Percentiles rank a stretch among this genome's conserved stretches.
These are phyloP conservation scores for Ammodytes dubius DNA, from an alignment of 2,113 vertebrate genomes.

Conservation along the genomic window DNA sequence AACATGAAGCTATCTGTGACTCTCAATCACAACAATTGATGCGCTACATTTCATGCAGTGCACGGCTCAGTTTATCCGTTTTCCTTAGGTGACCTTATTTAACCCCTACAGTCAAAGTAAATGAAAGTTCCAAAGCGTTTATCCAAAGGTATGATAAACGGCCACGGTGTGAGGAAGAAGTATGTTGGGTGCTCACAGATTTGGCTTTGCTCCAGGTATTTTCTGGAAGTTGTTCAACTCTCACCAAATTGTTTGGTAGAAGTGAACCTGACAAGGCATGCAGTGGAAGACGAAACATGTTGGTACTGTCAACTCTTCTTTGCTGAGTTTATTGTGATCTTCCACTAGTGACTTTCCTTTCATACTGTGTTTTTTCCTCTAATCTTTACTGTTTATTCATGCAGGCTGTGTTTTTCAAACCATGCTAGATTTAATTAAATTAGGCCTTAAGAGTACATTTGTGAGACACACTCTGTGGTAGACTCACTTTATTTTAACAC, in stretches of 20 bases:
- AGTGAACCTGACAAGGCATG: background rate
- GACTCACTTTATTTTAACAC: background rate
- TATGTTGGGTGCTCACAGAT: background rate
- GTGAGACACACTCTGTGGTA: background rate
- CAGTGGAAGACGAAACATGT: background rate
- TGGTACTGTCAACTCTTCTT: constrained; percentile 9
- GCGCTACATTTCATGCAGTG: background rate
- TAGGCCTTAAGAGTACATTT: background rate
- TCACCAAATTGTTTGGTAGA: background rate
- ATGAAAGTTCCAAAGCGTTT: background rate
- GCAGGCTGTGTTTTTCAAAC: background rate
- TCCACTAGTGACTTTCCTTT: background rate
- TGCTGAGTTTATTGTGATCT: background rate
- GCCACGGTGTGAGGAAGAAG: background rate
- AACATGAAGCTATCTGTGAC: background rate
- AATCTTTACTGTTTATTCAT: constrained; percentile 7
- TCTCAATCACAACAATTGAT: background rate
- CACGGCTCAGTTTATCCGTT: background rate
- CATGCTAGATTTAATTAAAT: background rate
- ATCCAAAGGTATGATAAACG: constrained; percentile 12
- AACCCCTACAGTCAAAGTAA: constrained; percentile 13
- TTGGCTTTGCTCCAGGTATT: constrained; percentile 13
- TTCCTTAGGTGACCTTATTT: constrained; percentile 21
- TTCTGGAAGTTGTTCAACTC: constrained; percentile 15
- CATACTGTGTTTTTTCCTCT: background rate